Evolutionary conservation across 2,797 vertebrate genomes (phyloP), one percentile per base, ranked within the genome.

Genomic region (Borostomias antarcticus): DNA sequence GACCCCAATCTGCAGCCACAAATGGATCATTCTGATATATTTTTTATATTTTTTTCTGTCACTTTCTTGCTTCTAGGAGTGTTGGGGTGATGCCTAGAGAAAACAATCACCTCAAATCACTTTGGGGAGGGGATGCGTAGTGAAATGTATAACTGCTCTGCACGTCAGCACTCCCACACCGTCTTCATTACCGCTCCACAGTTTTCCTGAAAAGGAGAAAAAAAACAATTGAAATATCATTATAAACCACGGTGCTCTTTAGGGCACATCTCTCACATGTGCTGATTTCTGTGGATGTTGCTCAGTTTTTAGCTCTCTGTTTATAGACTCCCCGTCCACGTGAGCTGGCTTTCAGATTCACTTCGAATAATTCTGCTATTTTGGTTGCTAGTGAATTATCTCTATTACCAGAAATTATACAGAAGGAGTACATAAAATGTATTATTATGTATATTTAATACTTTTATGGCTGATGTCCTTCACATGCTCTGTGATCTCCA

Each of bases 81-180:
- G 21, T 81, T 75, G 66, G 67, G 76, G 8, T 51, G 74, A 85
- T 69, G 78, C 76, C 56, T 64, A 62, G 54, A 30, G 32, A 81
- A 80, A 75, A 80, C 74, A 82, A 80, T 82, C 75, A 75, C 70
- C 63, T 75, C 77, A 70, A 71, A 72, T 82, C 56, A 58, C 56
- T 54, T 66, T 29, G 23, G 57, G 52, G 74, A 77, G 74, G 57
- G 67, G 59, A 59, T 70, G 62, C 68, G 13, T 19, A 30, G 74
- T 50, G 65, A 69, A 62, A 80, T 63, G 78, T 62, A 28, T 67
- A 10, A 29, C 84, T 84, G 68, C 74, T 72, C 69, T 54, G 68
- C 69, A 69, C 68, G 68, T 60, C 50, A 29, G 73, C 52, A 5
- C 37, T 60, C 62, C 69, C 53, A 47, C 54, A 25, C n/a, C 40